These are phyloP conservation scores for Pogonophryne albipinna DNA, from an alignment of 2,797 vertebrate genomes.

Conservation along the genomic window DNA sequence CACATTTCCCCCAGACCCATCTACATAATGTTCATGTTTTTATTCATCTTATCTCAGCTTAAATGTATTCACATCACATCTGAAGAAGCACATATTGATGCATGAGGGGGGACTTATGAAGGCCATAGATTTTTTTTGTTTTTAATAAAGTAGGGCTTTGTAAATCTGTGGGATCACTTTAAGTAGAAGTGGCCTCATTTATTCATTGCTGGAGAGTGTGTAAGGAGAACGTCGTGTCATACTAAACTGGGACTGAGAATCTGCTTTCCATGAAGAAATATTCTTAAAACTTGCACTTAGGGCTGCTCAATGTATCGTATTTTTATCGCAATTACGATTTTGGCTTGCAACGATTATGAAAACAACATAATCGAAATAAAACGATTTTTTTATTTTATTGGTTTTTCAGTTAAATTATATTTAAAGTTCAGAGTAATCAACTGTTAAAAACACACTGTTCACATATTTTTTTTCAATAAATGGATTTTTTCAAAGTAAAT, in stretches of 20 bases:
- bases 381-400: too few species aligned
- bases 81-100: conserved; percentile 30
- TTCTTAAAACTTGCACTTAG: too few species aligned
- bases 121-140: conserved; percentile 34
- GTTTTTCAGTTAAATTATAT: too few species aligned
- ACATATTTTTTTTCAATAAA: too few species aligned
- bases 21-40: conserved; percentile 74
- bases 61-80: conserved; percentile 15
- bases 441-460: too few species aligned
- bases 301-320: too few species aligned
- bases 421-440: too few species aligned
- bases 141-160: conserved; percentile 13
- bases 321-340: too few species aligned
- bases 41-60: conserved; percentile 64
- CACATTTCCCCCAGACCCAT: conserved; percentile 40
- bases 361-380: too few species aligned
- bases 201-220: background rate
- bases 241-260: background rate
- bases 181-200: conserved; percentile 13
- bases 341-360: too few species aligned
- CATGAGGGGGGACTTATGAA: conserved; percentile 31
- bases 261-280: too few species aligned
- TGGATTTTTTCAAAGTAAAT: background rate
- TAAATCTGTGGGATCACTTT: background rate
- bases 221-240: background rate